These are phyloP conservation scores for Otocyon megalotis DNA, from an alignment of 2,113 vertebrate species.

Conservation along the genomic window DNA sequence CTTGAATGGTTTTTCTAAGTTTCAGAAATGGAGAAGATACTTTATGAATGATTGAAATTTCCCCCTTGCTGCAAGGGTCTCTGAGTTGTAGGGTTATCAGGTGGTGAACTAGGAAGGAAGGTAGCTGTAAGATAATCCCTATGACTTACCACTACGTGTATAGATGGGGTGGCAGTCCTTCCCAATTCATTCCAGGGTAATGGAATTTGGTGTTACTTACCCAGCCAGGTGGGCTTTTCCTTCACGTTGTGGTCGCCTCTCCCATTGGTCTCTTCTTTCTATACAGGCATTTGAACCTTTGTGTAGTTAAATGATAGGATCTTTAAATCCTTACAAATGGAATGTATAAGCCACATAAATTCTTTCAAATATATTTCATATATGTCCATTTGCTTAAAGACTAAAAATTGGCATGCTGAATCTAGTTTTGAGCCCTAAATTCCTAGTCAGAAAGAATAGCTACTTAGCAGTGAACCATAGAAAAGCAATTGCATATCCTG, in stretches of 20 bases:
- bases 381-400: slow-evolving; percentile 2
- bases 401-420: neutral
- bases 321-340: neutral
- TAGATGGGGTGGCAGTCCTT: neutral
- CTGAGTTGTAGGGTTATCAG: neutral
- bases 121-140: neutral
- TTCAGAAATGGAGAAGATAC: slow-evolving; percentile 26
- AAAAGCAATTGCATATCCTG: neutral
- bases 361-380: slow-evolving; percentile 13
- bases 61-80: slow-evolving; percentile 19
- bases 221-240: neutral
- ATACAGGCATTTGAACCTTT: neutral
- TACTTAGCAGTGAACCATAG: neutral
- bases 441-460: slow-evolving; percentile 39
- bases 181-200: too few species aligned
- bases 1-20: slow-evolving; percentile 26
- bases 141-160: neutral
- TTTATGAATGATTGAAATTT: slow-evolving; percentile 8
- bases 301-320: neutral
- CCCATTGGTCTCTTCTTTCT: neutral
- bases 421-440: slow-evolving; percentile 7
- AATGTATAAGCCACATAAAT: slow-evolving; percentile 15
- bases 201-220: neutral
- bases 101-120: neutral
- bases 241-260: neutral